Conservation (phyloP, 2,888 invertebrate genomes). For the Rhyacophila evoluta region DNA sequence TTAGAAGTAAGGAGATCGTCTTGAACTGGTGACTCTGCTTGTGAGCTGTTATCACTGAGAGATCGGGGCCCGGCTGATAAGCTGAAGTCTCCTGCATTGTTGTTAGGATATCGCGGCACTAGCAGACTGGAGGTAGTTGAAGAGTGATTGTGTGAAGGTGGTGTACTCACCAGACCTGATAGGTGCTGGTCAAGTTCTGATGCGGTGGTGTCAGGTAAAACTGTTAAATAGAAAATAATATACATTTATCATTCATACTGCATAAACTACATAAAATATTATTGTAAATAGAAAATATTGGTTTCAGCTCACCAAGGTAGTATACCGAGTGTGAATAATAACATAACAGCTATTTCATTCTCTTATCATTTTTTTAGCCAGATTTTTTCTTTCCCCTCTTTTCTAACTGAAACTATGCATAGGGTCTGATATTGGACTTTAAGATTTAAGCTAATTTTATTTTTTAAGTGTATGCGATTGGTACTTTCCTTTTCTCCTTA, state of each 20-base stretch:
- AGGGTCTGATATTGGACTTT: too few species aligned
- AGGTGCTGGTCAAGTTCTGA: constrained; percentile 81
- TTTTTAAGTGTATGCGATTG: too few species aligned
- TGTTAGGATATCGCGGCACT: constrained; percentile 72
- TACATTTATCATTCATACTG: neutral
- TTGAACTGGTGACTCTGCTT: constrained; percentile 86
- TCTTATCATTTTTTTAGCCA: too few species aligned
- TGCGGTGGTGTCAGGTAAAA: constrained; percentile 83
- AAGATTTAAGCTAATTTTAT: too few species aligned
- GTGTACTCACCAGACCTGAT: constrained; percentile 73
- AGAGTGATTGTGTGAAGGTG: constrained; percentile 67
- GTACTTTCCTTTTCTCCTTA: too few species aligned
- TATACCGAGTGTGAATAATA: too few species aligned
- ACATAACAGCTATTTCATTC: too few species aligned
- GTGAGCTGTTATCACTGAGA: constrained; percentile 84
- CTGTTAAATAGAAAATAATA: constrained; percentile 60
- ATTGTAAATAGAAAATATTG: too few species aligned
- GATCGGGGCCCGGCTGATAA: constrained; percentile 77
- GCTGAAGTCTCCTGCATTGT: constrained; percentile 75
- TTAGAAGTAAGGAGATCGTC: constrained; percentile 79
- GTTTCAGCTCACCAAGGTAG: too few species aligned
- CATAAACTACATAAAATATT: too few species aligned
- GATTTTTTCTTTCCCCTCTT: too few species aligned
- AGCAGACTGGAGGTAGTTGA: constrained; percentile 67
- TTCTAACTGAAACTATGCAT: too few species aligned